Conservation (phyloP, 1,140 invertebrate species). For the Brachionus paranguensis region DNA sequence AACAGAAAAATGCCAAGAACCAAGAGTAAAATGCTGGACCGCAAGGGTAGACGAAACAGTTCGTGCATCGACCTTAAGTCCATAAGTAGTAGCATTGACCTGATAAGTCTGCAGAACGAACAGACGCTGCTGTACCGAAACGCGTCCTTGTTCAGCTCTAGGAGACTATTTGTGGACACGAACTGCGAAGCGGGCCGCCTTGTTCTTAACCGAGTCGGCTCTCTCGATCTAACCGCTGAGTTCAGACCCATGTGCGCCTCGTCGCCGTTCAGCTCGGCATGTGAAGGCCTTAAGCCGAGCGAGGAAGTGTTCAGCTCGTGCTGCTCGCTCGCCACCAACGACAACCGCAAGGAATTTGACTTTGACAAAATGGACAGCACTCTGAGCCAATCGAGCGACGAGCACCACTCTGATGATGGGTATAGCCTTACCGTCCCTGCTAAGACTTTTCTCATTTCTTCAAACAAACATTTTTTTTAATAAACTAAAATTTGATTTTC, state of each 20-base stretch:
- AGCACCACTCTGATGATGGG: neutral
- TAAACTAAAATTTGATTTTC: neutral
- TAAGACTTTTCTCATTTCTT: neutral
- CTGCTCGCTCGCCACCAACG: neutral
- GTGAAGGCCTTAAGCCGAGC: neutral
- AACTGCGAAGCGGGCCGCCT: neutral
- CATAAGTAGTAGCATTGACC: constrained; percentile 18
- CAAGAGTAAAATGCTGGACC: constrained; percentile 59
- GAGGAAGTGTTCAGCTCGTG: neutral
- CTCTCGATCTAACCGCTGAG: neutral
- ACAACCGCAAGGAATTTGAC: neutral
- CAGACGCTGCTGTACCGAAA: neutral
- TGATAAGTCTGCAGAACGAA: neutral
- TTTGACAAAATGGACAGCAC: neutral
- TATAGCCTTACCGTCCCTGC: neutral
- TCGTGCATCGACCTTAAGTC: constrained; percentile 54
- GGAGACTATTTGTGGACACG: neutral
- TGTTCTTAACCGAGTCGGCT: neutral
- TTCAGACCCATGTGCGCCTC: neutral
- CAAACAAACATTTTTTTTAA: neutral
- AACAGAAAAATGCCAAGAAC: constrained; percentile 52
- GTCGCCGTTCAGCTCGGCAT: neutral
- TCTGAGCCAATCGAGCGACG: neutral
- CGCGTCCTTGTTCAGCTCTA: neutral
- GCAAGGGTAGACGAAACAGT: constrained; percentile 70